Percentiles rank a stretch among this genome's conserved stretches.
Evolutionary conservation across 2,113 vertebrate species (phyloP).

Genomic region (Leucosticte australis): DNA sequence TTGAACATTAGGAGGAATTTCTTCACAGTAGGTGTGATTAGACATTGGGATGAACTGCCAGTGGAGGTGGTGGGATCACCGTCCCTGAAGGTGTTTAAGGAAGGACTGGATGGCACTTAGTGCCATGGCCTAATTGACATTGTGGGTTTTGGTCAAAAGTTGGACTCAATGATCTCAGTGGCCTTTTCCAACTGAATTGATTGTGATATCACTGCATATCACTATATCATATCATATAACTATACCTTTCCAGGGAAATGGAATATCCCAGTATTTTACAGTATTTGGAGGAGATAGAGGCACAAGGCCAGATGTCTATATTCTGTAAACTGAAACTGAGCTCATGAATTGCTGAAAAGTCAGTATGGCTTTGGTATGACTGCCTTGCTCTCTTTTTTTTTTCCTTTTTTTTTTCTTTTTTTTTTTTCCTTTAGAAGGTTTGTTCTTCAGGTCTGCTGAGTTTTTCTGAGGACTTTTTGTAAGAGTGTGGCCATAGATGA

Average conservation of each 20-base stretch:
- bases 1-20: not conserved
- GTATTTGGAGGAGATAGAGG: not conserved
- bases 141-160: not conserved
- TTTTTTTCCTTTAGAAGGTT: accelerated
- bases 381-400: not conserved
- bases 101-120: not conserved
- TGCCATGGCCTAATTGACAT: not conserved
- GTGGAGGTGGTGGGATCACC: not conserved
- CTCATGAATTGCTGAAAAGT: not conserved
- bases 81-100: not conserved
- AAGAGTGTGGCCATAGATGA: not conserved
- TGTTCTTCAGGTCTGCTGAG: not conserved
- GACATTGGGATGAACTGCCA: not conserved
- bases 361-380: not conserved
- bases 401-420: accelerated
- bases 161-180: not conserved
- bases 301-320: not conserved
- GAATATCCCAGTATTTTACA: not conserved
- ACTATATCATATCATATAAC: too few species aligned
- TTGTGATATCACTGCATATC: not conserved
- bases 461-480: not conserved
- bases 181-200: not conserved
- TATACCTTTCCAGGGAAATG: not conserved
- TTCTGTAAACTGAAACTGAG: not conserved
- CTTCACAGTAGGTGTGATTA: not conserved